A percentile compares a stretch with the other conserved stretches of the same genome.
phyloP scores from a whole-genome alignment of 2,888 invertebrate species.

The Chrysolina americana region DNA sequence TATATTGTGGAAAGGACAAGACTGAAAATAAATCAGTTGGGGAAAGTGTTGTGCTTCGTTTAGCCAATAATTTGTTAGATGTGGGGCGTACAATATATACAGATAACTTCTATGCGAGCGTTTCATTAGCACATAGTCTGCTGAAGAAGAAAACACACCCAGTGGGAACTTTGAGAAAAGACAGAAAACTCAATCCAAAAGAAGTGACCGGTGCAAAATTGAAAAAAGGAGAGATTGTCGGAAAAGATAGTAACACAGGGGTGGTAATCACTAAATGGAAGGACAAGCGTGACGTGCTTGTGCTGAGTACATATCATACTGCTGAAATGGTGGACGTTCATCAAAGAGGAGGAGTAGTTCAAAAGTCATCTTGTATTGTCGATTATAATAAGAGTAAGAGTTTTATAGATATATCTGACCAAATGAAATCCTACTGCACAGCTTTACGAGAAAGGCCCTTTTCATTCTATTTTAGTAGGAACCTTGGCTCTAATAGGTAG shows the following conservation, averaged over 20 bases:
- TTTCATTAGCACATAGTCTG: conserved; percentile 40
- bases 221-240: background rate
- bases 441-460: too few species aligned
- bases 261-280: background rate
- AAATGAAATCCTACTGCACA: too few species aligned
- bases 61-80: conserved; percentile 16
- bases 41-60: conserved; percentile 9
- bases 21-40: conserved; percentile 10
- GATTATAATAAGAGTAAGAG: conserved; percentile 55
- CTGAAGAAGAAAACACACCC: conserved; percentile 38
- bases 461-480: too few species aligned
- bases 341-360: conserved; percentile 18
- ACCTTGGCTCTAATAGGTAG: too few species aligned
- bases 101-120: conserved; percentile 45
- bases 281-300: too few species aligned
- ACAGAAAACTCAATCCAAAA: too few species aligned
- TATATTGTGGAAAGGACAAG: conserved; percentile 18
- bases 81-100: conserved; percentile 6
- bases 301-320: conserved; percentile 55
- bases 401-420: too few species aligned
- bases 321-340: too few species aligned
- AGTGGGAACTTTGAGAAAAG: conserved; percentile 41
- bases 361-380: conserved; percentile 41
- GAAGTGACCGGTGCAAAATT: background rate
- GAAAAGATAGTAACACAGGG: background rate